These are phyloP conservation scores for Pterostichus madidus DNA, from an alignment of 2,888 invertebrate species.

Conservation along the genomic window DNA sequence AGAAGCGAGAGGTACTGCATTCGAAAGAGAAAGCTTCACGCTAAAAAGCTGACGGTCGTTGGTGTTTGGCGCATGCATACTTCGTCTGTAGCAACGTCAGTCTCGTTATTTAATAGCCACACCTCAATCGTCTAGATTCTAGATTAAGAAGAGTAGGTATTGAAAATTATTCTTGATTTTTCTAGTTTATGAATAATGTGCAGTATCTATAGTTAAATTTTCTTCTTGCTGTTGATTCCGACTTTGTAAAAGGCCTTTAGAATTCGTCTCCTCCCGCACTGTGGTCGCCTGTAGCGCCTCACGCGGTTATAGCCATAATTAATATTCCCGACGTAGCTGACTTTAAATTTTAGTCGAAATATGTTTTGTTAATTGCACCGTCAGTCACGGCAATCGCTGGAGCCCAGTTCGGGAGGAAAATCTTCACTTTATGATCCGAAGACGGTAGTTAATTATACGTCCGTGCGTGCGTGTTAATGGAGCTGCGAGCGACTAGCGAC, in stretches of 20 bases:
- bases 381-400: conserved; percentile 23
- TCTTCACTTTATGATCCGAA: conserved; percentile 45
- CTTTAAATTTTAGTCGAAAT: conserved; percentile 54
- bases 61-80: no score
- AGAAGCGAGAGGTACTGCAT: no score
- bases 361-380: conserved; percentile 54
- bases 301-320: conserved; percentile 27
- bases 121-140: no score
- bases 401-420: conserved; percentile 16
- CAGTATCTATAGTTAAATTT: no score
- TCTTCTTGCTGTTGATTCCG: no score
- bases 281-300: conserved; percentile 10
- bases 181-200: no score
- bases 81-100: no score
- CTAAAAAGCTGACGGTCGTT: no score
- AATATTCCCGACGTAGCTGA: conserved; percentile 41
- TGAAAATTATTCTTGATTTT: no score
- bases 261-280: conserved; percentile 21
- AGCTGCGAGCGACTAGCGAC: background rate
- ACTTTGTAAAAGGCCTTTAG: conserved; percentile 1
- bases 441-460: conserved; percentile 58
- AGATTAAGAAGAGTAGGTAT: no score
- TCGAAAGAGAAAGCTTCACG: no score
- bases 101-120: no score
- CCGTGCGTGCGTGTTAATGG: conserved; percentile 47